A percentile compares a stretch with the other conserved stretches of the same genome.
Conservation (phyloP, 2,113 vertebrate species). For the Gallinago jamesoni region DNA sequence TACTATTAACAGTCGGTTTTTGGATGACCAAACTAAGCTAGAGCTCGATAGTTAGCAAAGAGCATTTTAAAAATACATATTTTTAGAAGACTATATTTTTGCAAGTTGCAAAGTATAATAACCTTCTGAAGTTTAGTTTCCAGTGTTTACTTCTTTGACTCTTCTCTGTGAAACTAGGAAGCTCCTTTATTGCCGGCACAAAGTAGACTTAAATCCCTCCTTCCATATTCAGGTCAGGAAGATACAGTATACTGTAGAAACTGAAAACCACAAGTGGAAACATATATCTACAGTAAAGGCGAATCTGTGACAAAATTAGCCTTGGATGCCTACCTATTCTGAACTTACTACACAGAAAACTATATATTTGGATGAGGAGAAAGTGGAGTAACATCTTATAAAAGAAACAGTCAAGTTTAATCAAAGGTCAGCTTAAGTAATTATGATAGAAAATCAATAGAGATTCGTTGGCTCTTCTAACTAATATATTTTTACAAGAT, state of each 20-base stretch:
- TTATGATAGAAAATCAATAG: neutral
- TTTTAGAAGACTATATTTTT: neutral
- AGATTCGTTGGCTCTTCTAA: neutral
- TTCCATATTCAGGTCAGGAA: constrained; percentile 24
- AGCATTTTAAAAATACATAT: neutral
- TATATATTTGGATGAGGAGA: neutral
- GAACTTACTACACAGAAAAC: neutral
- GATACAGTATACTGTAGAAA: neutral
- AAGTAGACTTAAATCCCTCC: neutral
- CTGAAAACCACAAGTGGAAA: constrained; percentile 22
- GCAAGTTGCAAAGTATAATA: neutral
- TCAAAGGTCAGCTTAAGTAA: neutral
- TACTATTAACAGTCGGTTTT: neutral
- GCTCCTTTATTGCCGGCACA: neutral
- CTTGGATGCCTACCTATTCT: neutral
- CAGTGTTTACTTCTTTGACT: neutral
- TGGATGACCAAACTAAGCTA: neutral
- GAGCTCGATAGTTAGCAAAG: neutral
- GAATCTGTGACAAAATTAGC: constrained; percentile 16
- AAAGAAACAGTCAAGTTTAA: neutral
- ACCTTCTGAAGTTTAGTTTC: neutral
- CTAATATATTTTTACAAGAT: neutral
- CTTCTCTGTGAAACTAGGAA: neutral
- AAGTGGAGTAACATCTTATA: neutral
- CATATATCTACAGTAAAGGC: neutral